Evolutionary conservation across 2,113 vertebrate species (phyloP).

Genomic region (Sebastes fasciatus): DNA sequence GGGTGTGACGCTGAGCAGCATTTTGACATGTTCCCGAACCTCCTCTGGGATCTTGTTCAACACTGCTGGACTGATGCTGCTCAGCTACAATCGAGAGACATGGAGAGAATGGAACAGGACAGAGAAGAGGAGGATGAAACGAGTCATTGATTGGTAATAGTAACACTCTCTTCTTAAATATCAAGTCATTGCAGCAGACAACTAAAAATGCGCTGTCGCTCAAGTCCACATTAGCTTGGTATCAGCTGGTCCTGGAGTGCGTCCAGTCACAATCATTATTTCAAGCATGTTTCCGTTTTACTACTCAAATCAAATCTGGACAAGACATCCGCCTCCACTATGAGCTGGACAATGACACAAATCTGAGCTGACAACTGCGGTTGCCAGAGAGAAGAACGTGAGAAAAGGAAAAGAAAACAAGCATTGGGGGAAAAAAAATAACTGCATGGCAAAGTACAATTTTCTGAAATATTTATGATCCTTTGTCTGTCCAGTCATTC

Average conservation of each 20-base stretch:
- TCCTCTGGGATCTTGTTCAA: conserved; percentile 93
- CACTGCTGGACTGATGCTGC: conserved; percentile 88
- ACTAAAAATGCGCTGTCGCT: not conserved
- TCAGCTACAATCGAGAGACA: conserved; percentile 84
- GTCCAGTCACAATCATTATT: not conserved
- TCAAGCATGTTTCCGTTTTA: too few relatives aligned
- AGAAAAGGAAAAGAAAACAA: not conserved
- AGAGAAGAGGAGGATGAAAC: not conserved
- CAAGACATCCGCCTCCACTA: not conserved
- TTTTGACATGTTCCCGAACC: conserved; percentile 94
- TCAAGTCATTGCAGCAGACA: not conserved
- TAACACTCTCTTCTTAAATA: not conserved
- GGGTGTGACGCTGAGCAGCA: conserved; percentile 94
- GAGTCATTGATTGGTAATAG: not conserved
- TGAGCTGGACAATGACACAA: not conserved
- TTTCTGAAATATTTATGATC: not conserved
- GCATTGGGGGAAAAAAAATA: not conserved
- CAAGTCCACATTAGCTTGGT: not conserved
- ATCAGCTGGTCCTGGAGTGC: not conserved
- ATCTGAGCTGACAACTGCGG: not conserved
- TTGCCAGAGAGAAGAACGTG: not conserved
- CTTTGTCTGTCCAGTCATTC: not conserved
- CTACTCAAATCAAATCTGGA: not conserved
- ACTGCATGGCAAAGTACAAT: too few relatives aligned
- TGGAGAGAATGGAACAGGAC: not conserved